Conservation (phyloP, 2,797 vertebrate species). For the Threskiornis aethiopicus region DNA sequence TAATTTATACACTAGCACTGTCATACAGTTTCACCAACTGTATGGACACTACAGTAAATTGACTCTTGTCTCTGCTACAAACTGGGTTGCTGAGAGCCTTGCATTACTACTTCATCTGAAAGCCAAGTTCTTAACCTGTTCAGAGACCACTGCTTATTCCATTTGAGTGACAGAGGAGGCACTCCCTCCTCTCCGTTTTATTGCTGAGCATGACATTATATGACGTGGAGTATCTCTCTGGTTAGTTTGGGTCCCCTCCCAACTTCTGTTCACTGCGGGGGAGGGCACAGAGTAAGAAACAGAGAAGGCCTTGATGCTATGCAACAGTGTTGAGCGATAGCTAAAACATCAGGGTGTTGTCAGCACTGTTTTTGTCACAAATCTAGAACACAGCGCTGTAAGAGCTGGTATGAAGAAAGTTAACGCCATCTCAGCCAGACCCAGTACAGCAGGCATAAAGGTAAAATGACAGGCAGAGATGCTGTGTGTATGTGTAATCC, state of each 20-base stretch:
- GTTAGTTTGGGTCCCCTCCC: background rate
- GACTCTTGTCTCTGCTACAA: background rate
- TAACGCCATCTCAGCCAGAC: background rate
- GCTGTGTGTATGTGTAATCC: background rate
- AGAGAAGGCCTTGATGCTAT: background rate
- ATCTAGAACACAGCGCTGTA: background rate
- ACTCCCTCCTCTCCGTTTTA: background rate
- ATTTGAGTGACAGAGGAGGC: background rate
- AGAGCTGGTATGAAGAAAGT: background rate
- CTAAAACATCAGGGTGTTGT: background rate
- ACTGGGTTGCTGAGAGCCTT: background rate
- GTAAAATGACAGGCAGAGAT: background rate
- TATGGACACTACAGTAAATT: background rate
- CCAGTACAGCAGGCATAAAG: background rate
- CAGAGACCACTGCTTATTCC: background rate
- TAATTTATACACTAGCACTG: background rate
- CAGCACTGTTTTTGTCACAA: background rate
- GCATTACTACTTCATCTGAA: background rate
- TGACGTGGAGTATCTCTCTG: background rate
- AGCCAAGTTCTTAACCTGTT: background rate
- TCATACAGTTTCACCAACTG: background rate
- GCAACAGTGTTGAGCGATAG: fast-evolving
- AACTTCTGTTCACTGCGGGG: fast-evolving
- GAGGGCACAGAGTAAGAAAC: background rate
- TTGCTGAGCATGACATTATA: background rate